Base-by-base conservation (phyloP, 2,888 invertebrate genomes). In the Andrena praecox region DNA sequence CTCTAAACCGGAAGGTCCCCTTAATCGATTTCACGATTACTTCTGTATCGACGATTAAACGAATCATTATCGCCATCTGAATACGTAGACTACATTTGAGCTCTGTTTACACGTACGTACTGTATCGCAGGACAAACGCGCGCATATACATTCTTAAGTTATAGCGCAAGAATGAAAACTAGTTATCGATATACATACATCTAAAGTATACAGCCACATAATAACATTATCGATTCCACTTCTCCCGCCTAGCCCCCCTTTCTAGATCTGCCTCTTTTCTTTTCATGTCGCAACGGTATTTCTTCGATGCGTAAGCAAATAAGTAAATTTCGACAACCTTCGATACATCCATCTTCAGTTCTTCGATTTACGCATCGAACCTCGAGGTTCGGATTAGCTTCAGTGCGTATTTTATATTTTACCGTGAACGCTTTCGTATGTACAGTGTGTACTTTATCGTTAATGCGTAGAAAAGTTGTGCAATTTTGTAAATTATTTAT, bases 11-110 rank as follows among this genome's bases (percentile, higher is more conserved):
- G 20, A 20, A 20, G 20, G 20, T 20, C 20, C 20, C 20, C 20
- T 20, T 20, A 31, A 20, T 66, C 66, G 12, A 48, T 16, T 27
- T 3, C n/a, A 31, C 33, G 50, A 50, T 56, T 0, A 1, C 20
- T 42, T 42, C 8, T 31, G 12, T 56, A 10, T 4, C 52, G 24
- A 68, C 27, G 50, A 33, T 24, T 5, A 31, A 54, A 64, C 12
- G n/a, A 27, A 8, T 20, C 31, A 8, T 74, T 33, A 50, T 52
- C 69, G 69, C 74, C 64, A 50, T 52, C 16, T 24, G 35, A 71
- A 67, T 42, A 24, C n/a, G 31, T 80, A 56, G 62, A 48, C 48
- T 64, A 71, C 33, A n/a, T 33, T 70, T 33, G 70, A 71, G 52
- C 62, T 50, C 29, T 29, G 27, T 63, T 63, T 31, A 63, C 42